Evolutionary conservation across 1,140 invertebrate genomes (phyloP).

Genomic region (Chironomus striatipennis): DNA sequence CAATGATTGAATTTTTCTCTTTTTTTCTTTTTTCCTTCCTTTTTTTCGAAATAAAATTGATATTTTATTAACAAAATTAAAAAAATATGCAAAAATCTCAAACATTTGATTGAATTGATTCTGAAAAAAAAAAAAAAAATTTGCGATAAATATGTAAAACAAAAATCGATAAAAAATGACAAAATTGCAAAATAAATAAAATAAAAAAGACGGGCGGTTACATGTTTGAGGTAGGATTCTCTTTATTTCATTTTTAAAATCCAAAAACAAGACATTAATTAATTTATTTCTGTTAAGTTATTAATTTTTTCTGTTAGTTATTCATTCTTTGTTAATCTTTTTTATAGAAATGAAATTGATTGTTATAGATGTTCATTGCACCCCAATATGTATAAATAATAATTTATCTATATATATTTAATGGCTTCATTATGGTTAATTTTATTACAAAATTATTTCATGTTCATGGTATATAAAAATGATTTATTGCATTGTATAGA

Average conservation of each 20-base stretch:
- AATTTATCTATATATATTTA: neutral
- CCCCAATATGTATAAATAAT: neutral
- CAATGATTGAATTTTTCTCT: slow-evolving; percentile 9
- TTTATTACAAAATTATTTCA: slow-evolving; percentile 12
- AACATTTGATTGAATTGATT: neutral
- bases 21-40: neutral
- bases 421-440: neutral
- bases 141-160: slow-evolving; percentile 1
- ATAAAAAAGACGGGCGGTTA: slow-evolving; percentile 8
- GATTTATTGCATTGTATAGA: neutral
- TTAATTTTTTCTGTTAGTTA: slow-evolving; percentile 5
- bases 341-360: neutral
- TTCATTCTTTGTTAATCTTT: slow-evolving; percentile 15
- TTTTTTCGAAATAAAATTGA: neutral
- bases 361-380: slow-evolving; percentile 13
- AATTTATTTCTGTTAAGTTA: neutral
- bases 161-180: neutral
- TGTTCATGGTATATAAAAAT: neutral
- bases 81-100: neutral
- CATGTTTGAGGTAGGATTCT: slow-evolving; percentile 19
- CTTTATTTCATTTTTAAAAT: neutral
- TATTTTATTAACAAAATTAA: neutral
- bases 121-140: slow-evolving; percentile 8
- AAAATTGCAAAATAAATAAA: no score
- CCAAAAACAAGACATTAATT: neutral